Conservation (phyloP, 2,797 vertebrate species). For the Kryptolebias ocellatus region DNA sequence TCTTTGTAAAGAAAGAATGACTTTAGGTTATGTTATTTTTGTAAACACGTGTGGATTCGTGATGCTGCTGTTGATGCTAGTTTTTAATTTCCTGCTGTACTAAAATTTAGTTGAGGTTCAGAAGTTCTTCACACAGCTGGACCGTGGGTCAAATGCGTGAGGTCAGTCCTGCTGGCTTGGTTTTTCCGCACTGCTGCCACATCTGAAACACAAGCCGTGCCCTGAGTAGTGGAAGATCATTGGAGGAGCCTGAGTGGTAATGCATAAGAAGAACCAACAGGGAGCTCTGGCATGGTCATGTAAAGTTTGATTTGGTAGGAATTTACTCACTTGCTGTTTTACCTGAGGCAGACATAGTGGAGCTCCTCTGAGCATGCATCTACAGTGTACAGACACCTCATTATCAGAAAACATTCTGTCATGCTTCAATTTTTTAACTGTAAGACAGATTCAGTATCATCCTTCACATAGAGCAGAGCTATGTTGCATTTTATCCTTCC, state of each 20-base stretch:
- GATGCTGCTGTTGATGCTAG: neutral
- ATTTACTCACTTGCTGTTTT: constrained; percentile 41
- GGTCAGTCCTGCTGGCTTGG: constrained; percentile 27
- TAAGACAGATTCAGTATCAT: constrained; percentile 14
- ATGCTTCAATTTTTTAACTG: constrained; percentile 20
- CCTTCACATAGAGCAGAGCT: constrained; percentile 1
- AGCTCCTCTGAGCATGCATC: constrained; percentile 39
- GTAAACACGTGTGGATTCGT: neutral
- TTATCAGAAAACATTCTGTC: constrained; percentile 41
- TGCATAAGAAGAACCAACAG: constrained; percentile 34
- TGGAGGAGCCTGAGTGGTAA: constrained; percentile 26
- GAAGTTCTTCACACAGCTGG: constrained; percentile 15
- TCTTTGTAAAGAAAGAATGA: neutral
- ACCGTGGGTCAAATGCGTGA: constrained; percentile 31
- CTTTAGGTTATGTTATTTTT: neutral
- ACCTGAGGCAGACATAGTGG: constrained; percentile 45
- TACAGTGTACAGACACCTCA: constrained; percentile 34
- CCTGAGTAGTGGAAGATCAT: constrained; percentile 25
- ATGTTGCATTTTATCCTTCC: constrained; percentile 32
- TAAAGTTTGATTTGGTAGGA: constrained; percentile 37
- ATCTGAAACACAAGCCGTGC: constrained; percentile 41
- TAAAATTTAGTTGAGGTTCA: constrained; percentile 14
- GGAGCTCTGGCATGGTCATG: constrained; percentile 43
- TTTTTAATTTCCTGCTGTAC: constrained; percentile 26
- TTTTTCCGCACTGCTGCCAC: constrained; percentile 42